Base-by-base conservation (phyloP, 2,888 invertebrate species). In the Ceratothoa steindachneri region DNA sequence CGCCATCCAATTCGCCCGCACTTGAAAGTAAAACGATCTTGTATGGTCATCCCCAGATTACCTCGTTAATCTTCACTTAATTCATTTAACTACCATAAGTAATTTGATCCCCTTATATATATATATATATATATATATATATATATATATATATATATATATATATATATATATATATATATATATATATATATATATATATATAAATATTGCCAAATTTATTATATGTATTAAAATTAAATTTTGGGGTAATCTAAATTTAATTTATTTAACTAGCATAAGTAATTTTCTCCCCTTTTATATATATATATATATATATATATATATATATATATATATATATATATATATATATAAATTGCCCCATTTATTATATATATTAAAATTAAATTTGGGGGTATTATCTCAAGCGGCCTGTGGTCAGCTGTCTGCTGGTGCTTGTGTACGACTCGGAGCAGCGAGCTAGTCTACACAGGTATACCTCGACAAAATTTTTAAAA, bases 81-180 rank as follows among this genome's bases (percentile, higher is more conserved):
- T n/a, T n/a, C n/a, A n/a, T n/a, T n/a, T n/a, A n/a, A n/a, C n/a
- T n/a, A n/a, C n/a, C n/a, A n/a, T n/a, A n/a, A 41, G 15, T 41
- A 9, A 41, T 15, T 9, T 15, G 15, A 9, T 9, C 41, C 7
- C 41, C 15, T 9, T 41, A 41, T 41, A 41, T 41, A 41, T 41
- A 41, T 41, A 41, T 41, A 41, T 41, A 41, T 41, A 41, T 30
- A 67, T 30, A 67, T 30, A 67, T 28, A 30, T 12, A 67, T 30
- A 30, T 30, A 67, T 30, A 22, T 0, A 67, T 27, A 30, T 41
- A 67, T 30, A 0, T 27, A 67, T 30, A 41, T 27, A 67, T 27
- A 67, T 27, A 67, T 27, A 67, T 30, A 67, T 27, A 67, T 30
- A 67, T 30, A 67, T 30, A 69, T 5, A 69, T 19, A 12, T 69